Percentiles rank a stretch among this genome's conserved stretches.
phyloP scores from a whole-genome alignment of 2,797 vertebrate genomes.

The Mormyrops boulengeri region DNA sequence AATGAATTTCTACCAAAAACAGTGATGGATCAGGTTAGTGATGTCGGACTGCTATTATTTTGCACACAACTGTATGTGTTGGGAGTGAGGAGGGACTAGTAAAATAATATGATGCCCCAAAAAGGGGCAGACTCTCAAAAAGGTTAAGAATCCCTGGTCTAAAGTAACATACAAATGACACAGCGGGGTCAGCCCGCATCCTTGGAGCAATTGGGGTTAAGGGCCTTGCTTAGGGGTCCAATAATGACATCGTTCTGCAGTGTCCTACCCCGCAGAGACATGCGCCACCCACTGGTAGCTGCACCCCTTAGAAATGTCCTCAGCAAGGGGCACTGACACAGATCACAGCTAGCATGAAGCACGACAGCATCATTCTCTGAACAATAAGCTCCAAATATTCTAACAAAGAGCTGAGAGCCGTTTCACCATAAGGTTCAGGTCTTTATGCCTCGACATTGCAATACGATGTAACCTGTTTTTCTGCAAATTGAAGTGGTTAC shows the following conservation, averaged over 20 bases:
- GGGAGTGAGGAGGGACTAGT: not conserved
- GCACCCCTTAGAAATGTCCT: not conserved
- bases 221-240: not conserved
- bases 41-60: no score
- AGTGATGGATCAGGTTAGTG: no score
- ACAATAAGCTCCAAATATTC: not conserved
- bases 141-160: not conserved
- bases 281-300: not conserved
- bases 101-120: not conserved
- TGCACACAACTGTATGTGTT: not conserved
- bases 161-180: not conserved
- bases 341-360: not conserved
- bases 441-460: not conserved
- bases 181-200: not conserved
- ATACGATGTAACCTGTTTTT: not conserved
- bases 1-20: no score
- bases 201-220: not conserved
- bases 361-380: not conserved
- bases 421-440: not conserved
- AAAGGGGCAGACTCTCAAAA: not conserved
- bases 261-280: not conserved
- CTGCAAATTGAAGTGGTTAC: not conserved
- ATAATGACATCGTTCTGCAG: not conserved
- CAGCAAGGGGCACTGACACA: not conserved
- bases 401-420: not conserved